These are phyloP conservation scores for Etheostoma spectabile DNA, from an alignment of 2,113 vertebrate genomes.

Conservation along the genomic window DNA sequence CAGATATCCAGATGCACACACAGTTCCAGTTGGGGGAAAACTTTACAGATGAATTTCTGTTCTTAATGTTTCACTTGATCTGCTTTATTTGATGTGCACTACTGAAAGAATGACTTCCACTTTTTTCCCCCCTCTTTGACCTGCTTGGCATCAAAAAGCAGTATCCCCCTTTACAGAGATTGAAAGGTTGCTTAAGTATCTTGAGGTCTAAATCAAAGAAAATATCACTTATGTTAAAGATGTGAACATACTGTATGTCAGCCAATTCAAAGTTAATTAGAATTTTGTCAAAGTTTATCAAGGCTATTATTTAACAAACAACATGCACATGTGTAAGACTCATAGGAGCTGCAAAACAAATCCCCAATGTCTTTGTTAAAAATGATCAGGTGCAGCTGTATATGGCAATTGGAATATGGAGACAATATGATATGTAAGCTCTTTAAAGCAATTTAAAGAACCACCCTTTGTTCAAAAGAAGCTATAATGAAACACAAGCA, in stretches of 20 bases:
- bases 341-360: not conserved
- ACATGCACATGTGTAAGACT: not conserved
- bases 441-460: not conserved
- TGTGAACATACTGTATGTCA: not conserved
- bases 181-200: slow-evolving; percentile 41
- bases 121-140: slow-evolving; percentile 47
- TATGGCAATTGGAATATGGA: not conserved
- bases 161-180: slow-evolving; percentile 45
- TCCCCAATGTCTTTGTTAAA: no score
- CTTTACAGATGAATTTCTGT: slow-evolving; percentile 66
- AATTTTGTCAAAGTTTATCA: not conserved
- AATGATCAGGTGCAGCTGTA: not conserved
- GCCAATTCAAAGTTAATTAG: not conserved
- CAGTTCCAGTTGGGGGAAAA: slow-evolving; percentile 27
- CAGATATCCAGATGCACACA: slow-evolving; percentile 22
- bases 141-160: slow-evolving; percentile 57
- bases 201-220: slow-evolving; percentile 46
- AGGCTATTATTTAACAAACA: not conserved
- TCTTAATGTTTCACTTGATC: slow-evolving; percentile 78
- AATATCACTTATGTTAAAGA: not conserved
- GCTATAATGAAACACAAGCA: not conserved
- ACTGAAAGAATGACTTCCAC: slow-evolving; percentile 65
- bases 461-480: not conserved
- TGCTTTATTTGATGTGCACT: slow-evolving; percentile 75
- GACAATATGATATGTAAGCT: not conserved